Conservation (phyloP, 2,888 invertebrate species). For the Leptopterna dolabrata region DNA sequence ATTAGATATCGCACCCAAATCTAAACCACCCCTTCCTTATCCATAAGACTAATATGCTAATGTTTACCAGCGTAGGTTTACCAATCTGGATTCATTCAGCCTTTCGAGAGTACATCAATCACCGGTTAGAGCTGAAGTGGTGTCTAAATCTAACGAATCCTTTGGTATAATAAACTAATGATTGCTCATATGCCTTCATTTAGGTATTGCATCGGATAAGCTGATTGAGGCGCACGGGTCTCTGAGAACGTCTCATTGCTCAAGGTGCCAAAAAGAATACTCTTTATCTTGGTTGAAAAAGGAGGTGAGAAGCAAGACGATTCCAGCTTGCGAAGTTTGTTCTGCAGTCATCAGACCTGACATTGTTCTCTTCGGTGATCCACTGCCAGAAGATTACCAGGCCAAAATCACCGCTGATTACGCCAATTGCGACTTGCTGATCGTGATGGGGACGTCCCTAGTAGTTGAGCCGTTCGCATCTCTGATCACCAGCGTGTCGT, state of each 20-base stretch:
- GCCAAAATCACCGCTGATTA: constrained; percentile 73
- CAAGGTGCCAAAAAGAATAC: constrained; percentile 79
- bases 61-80: too few relatives aligned
- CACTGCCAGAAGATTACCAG: constrained; percentile 81
- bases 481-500: constrained; percentile 74
- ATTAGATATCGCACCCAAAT: too few relatives aligned
- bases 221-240: constrained; percentile 96
- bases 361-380: constrained; percentile 96
- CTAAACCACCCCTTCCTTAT: too few relatives aligned
- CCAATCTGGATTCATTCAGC: too few relatives aligned
- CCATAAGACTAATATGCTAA: too few relatives aligned
- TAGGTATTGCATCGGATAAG: constrained; percentile 71
- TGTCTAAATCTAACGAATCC: too few relatives aligned
- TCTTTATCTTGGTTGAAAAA: constrained; percentile 84
- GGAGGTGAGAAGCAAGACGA: constrained; percentile 76
- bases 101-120: too few relatives aligned
- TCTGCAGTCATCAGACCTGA: constrained; percentile 90
- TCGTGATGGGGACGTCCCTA: constrained; percentile 95
- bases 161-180: too few relatives aligned
- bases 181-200: constrained; percentile 63
- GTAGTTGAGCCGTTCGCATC: constrained; percentile 96
- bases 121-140: too few relatives aligned
- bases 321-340: constrained; percentile 84
- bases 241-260: constrained; percentile 88
- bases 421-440: constrained; percentile 85